These are phyloP conservation scores for Hirtodrosophila histrioides DNA, from an alignment of 2,888 invertebrate species.

Conservation along the genomic window DNA sequence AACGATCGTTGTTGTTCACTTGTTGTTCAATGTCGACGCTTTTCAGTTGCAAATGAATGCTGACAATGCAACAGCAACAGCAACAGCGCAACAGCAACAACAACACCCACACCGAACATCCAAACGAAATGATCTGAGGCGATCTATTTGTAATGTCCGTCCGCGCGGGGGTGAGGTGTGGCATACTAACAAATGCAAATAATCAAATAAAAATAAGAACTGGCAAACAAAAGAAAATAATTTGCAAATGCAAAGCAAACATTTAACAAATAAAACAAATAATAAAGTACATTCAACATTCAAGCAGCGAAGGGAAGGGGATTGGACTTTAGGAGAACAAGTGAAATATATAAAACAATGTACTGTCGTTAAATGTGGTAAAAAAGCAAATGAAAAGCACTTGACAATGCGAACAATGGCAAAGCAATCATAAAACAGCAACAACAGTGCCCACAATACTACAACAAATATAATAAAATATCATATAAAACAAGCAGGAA, in stretches of 20 bases:
- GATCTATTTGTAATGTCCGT: slow-evolving; percentile 40
- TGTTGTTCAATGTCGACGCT: slow-evolving; percentile 61
- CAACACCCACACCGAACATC: slow-evolving; percentile 28
- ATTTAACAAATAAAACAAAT: slow-evolving; percentile 38
- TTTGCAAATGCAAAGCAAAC: slow-evolving; percentile 56
- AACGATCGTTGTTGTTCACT: slow-evolving; percentile 4
- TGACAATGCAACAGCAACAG: slow-evolving; percentile 61
- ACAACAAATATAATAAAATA: slow-evolving; percentile 1
- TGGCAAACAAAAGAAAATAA: slow-evolving; percentile 45
- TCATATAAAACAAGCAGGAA: not conserved
- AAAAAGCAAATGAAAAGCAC: slow-evolving; percentile 55
- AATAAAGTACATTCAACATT: no score
- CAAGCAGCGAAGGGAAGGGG: not conserved
- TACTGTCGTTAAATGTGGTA: slow-evolving; percentile 45
- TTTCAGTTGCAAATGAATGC: slow-evolving; percentile 69
- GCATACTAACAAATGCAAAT: slow-evolving; percentile 25
- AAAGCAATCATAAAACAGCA: slow-evolving; percentile 42
- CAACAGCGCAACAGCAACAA: slow-evolving; percentile 32
- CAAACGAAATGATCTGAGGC: slow-evolving; percentile 30
- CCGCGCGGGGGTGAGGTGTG: not conserved
- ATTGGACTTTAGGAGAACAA: slow-evolving; percentile 10
- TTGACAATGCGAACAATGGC: slow-evolving; percentile 59
- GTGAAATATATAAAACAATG: slow-evolving; percentile 38
- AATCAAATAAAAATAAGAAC: slow-evolving; percentile 23
- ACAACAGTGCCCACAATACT: not conserved